These are phyloP conservation scores for Drosophila bocqueti DNA, from an alignment of 1,140 invertebrate genomes.

Conservation along the genomic window DNA sequence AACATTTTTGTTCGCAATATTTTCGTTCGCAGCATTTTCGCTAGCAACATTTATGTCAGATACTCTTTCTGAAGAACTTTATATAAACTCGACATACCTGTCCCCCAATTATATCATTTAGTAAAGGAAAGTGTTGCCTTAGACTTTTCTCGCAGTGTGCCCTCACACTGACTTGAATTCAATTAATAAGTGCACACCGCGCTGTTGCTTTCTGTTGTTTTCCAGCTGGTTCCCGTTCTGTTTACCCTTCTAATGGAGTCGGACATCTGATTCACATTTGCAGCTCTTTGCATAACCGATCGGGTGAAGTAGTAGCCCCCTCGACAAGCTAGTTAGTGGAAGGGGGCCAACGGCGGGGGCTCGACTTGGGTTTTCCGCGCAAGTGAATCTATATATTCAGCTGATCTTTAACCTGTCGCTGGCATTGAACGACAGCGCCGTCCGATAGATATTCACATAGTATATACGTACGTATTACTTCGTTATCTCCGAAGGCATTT, in stretches of 20 bases:
- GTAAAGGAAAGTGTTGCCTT: background rate
- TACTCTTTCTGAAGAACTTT: background rate
- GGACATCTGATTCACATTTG: constrained; percentile 53
- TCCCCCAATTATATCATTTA: background rate
- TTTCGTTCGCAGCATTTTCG: no score
- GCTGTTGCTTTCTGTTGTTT: constrained; percentile 21
- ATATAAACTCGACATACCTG: background rate
- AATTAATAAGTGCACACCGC: constrained; percentile 43
- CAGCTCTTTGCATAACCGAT: constrained; percentile 44
- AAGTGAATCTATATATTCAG: constrained; percentile 34
- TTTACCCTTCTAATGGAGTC: constrained; percentile 71
- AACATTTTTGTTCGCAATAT: no score
- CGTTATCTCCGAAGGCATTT: constrained; percentile 21
- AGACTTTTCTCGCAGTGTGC: constrained; percentile 4
- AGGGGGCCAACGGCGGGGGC: constrained; percentile 29
- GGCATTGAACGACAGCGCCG: constrained; percentile 14
- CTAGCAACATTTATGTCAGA: no score
- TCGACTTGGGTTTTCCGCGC: constrained; percentile 39
- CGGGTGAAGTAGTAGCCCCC: constrained; percentile 37
- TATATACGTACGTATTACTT: background rate
- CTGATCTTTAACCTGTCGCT: constrained; percentile 36
- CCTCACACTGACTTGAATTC: constrained; percentile 21
- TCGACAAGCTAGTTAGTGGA: constrained; percentile 1
- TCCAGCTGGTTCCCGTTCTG: constrained; percentile 33
- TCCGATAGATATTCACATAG: background rate